A percentile compares a stretch with the other conserved stretches of the same genome.
These are phyloP conservation scores for Carabus problematicus DNA, from an alignment of 2,888 invertebrate genomes.

Conservation along the genomic window DNA sequence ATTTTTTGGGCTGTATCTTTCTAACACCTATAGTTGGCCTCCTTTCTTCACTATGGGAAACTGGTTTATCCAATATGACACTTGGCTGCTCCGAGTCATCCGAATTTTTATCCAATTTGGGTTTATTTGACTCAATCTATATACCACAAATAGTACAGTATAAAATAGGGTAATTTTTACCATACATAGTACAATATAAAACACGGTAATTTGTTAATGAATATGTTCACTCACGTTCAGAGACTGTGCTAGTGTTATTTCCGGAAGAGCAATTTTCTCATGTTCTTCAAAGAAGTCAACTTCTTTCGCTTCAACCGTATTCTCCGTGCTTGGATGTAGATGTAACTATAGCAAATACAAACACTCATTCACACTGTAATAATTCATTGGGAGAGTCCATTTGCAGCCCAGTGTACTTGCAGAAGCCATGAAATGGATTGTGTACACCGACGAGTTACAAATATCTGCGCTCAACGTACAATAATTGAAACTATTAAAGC, in stretches of 20 bases:
- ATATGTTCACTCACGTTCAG: constrained; percentile 45
- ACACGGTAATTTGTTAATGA: background rate
- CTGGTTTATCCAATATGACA: constrained; percentile 54
- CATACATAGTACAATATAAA: background rate
- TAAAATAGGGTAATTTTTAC: background rate
- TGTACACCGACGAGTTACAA: background rate
- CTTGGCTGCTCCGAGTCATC: constrained; percentile 53
- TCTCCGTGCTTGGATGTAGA: constrained; percentile 70
- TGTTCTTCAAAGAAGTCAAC: constrained; percentile 92
- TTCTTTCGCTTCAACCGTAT: constrained; percentile 70
- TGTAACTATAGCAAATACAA: constrained; percentile 66
- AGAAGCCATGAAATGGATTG: constrained; percentile 31
- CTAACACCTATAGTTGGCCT: constrained; percentile 77
- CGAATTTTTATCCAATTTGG: constrained; percentile 6
- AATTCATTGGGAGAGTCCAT: background rate
- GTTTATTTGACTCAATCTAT: constrained; percentile 17
- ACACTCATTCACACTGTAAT: background rate
- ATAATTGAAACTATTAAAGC: too few species aligned
- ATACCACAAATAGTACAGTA: constrained; percentile 17
- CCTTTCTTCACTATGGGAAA: constrained; percentile 54
- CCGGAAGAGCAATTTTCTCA: constrained; percentile 58
- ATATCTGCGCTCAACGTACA: too few species aligned
- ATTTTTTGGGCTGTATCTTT: constrained; percentile 73
- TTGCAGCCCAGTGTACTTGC: constrained; percentile 22
- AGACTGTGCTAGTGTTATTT: constrained; percentile 45